phyloP scores from a whole-genome alignment of 2,888 invertebrate species.

The Corythucha ciliata region DNA sequence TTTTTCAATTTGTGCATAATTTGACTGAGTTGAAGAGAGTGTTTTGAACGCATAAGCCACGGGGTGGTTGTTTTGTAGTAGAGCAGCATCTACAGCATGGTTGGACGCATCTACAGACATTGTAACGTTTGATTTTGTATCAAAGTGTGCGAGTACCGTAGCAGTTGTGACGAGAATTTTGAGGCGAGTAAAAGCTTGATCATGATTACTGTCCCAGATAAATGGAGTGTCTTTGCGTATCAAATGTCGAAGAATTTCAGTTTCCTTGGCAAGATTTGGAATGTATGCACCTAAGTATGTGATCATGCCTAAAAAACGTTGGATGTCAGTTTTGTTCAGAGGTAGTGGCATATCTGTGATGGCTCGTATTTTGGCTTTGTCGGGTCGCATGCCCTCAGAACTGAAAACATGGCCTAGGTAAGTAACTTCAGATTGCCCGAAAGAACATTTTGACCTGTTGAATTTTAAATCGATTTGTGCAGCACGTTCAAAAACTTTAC shows the following conservation, averaged over 20 bases:
- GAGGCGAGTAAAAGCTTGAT: conserved; percentile 6
- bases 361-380: conserved; percentile 11
- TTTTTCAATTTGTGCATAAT: conserved; percentile 4
- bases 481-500: conserved; percentile 4
- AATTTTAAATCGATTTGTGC: not conserved
- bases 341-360: conserved; percentile 30
- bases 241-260: conserved; percentile 29
- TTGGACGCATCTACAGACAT: not conserved
- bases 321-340: conserved; percentile 26
- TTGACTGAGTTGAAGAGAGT: not conserved
- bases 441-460: conserved; percentile 9
- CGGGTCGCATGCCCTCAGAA: not conserved
- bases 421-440: not conserved
- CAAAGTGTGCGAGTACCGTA: conserved; percentile 16
- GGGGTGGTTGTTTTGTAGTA: conserved; percentile 9
- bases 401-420: not conserved
- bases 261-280: conserved; percentile 31
- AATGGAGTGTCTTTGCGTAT: conserved; percentile 26
- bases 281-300: conserved; percentile 33
- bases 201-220: conserved; percentile 12
- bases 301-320: conserved; percentile 33
- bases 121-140: not conserved
- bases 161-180: conserved; percentile 6
- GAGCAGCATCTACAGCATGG: conserved; percentile 2
- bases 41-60: conserved; percentile 10